Percentiles rank a stretch among this genome's conserved stretches.
These are phyloP conservation scores for Dinomys branickii DNA, from an alignment of 2,113 vertebrate species.

Conservation along the genomic window DNA sequence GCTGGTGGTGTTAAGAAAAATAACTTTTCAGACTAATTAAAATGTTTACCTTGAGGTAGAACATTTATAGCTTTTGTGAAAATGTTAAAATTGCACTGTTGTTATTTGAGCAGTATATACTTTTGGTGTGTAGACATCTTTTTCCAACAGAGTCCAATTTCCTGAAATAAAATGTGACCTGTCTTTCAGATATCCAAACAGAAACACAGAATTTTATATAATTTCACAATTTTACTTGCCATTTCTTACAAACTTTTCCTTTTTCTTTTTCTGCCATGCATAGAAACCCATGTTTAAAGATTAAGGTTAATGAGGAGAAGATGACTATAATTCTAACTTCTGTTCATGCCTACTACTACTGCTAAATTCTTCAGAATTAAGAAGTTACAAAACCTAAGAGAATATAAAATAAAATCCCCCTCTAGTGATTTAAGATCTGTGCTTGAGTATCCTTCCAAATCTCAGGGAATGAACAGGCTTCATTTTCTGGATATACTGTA, in stretches of 20 bases:
- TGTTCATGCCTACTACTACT: background rate
- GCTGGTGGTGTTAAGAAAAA: conserved; percentile 70
- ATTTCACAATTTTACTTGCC: conserved; percentile 22
- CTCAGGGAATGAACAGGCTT: background rate
- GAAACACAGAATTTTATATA: background rate
- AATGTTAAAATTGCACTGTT: conserved; percentile 39
- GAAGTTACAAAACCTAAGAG: background rate
- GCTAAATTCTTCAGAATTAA: background rate
- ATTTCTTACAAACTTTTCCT: conserved; percentile 13
- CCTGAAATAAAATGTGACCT: conserved; percentile 48
- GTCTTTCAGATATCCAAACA: conserved; percentile 37
- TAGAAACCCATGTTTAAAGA: background rate
- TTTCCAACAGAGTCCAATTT: conserved; percentile 21
- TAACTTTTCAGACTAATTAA: conserved; percentile 64
- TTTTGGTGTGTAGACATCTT: conserved; percentile 48
- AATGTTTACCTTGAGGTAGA: conserved; percentile 59
- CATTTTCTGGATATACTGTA: conserved; percentile 60
- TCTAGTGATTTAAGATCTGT: background rate
- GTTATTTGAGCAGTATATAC: conserved; percentile 54
- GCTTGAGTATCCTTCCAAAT: background rate
- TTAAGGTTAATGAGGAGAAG: background rate
- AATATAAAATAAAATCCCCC: background rate
- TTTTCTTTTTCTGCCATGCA: conserved; percentile 21
- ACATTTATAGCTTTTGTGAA: conserved; percentile 67
- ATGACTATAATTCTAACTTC: conserved; percentile 5